Conservation (phyloP, 2,888 invertebrate genomes). For the Parapristionchus giblindavisi region DNA sequence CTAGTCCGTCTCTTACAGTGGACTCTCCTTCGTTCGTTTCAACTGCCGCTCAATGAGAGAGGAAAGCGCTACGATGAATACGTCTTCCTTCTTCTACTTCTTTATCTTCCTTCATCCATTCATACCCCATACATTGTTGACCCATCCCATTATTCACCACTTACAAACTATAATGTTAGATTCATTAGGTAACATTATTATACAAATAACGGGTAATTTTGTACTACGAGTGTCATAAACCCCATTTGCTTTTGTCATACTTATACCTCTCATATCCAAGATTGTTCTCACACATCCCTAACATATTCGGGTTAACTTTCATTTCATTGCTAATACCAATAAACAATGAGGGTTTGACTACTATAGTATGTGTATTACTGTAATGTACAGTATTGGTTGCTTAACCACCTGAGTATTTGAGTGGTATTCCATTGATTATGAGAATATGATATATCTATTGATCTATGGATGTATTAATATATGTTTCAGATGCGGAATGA, state of each 20-base stretch:
- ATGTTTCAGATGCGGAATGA: slow-evolving; percentile 32
- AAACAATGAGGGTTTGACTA: too few species aligned
- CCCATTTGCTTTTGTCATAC: too few species aligned
- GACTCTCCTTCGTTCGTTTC: slow-evolving; percentile 29
- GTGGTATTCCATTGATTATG: neutral
- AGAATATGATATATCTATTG: neutral
- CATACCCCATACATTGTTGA: too few species aligned
- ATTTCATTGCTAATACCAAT: too few species aligned
- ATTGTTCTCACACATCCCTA: too few species aligned
- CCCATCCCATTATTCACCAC: too few species aligned
- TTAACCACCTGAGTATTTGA: neutral
- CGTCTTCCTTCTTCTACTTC: slow-evolving; percentile 14
- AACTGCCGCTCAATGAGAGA: slow-evolving; percentile 29
- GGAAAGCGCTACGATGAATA: slow-evolving; percentile 29
- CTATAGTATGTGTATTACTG: slow-evolving; percentile 9
- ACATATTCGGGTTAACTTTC: too few species aligned
- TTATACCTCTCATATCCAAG: too few species aligned
- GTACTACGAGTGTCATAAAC: too few species aligned
- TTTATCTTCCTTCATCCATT: neutral
- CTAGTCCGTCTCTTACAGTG: slow-evolving; percentile 31
- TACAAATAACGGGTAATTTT: too few species aligned
- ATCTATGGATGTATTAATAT: neutral
- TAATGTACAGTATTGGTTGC: slow-evolving; percentile 20
- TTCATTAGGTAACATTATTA: too few species aligned
- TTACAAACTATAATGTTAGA: too few species aligned